phyloP scores from a whole-genome alignment of 2,797 vertebrate species.

The Melanogrammus aeglefinus region DNA sequence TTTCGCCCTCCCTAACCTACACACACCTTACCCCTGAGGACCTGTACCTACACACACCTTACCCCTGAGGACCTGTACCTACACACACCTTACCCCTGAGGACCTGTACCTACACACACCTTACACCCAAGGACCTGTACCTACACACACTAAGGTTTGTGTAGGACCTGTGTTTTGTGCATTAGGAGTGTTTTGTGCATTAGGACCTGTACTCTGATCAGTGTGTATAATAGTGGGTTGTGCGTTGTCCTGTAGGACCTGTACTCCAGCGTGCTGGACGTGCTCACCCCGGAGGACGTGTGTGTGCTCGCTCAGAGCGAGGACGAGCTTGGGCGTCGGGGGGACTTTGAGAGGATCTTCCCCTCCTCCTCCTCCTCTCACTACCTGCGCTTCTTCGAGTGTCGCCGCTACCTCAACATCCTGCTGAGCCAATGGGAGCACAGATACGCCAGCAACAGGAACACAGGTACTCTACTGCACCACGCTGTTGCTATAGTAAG shows the following conservation, averaged over 20 bases:
- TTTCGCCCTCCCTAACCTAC: too few species aligned
- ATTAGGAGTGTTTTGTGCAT: too few species aligned
- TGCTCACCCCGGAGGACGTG: slow-evolving; percentile 88
- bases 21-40: too few species aligned
- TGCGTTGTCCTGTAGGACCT: slow-evolving; percentile 74
- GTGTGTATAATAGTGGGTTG: slow-evolving; percentile 30
- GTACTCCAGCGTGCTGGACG: slow-evolving; percentile 81
- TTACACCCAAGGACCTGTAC: too few species aligned
- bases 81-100: too few species aligned
- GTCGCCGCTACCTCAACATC: slow-evolving; percentile 89
- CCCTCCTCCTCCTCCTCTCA: slow-evolving; percentile 82
- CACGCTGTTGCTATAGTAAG: background rate
- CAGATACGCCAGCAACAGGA: slow-evolving; percentile 79
- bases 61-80: too few species aligned
- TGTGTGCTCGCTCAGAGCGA: slow-evolving; percentile 85
- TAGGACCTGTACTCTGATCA: too few species aligned
- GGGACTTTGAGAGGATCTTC: slow-evolving; percentile 90
- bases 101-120: too few species aligned
- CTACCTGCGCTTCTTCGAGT: slow-evolving; percentile 93
- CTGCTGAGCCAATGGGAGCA: slow-evolving; percentile 92
- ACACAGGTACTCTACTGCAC: slow-evolving; percentile 70
- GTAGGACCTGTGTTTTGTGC: too few species aligned
- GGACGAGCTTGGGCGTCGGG: slow-evolving; percentile 84
- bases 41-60: too few species aligned
- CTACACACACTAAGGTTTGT: too few species aligned